Evolutionary conservation across 2,888 invertebrate species (phyloP).

Genomic region (Stramonita haemastoma): DNA sequence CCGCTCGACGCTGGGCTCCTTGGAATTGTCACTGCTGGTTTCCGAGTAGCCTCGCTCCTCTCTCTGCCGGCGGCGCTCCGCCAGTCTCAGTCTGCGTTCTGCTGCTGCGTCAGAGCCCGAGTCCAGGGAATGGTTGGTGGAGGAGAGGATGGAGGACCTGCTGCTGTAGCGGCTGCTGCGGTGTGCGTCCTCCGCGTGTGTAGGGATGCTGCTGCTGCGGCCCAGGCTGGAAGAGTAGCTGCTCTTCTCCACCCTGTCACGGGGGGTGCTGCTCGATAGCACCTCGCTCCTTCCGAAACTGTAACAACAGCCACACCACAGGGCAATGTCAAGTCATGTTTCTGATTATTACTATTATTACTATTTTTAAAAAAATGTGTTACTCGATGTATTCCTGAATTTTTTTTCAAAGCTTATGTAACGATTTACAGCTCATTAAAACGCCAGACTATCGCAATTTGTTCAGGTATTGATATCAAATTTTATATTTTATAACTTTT

Average conservation of each 20-base stretch:
- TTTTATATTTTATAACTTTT: too few relatives aligned
- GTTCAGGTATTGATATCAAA: too few relatives aligned
- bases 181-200: background rate
- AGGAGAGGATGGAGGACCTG: constrained; percentile 4
- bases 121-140: constrained; percentile 28
- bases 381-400: too few relatives aligned
- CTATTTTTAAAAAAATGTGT: too few relatives aligned
- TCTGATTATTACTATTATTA: too few relatives aligned
- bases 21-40: constrained; percentile 33
- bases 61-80: constrained; percentile 23
- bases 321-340: background rate
- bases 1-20: constrained; percentile 35
- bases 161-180: background rate
- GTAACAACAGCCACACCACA: constrained; percentile 17
- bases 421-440: too few relatives aligned
- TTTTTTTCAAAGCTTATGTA: too few relatives aligned
- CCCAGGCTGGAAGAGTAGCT: constrained; percentile 32
- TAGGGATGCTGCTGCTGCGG: constrained; percentile 34
- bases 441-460: too few relatives aligned
- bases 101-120: constrained; percentile 3
- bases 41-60: constrained; percentile 26
- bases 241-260: constrained; percentile 20
- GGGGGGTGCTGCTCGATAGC: constrained; percentile 23
- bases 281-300: constrained; percentile 37
- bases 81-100: constrained; percentile 24